A percentile compares a stretch with the other conserved stretches of the same genome.
These are phyloP conservation scores for Siniperca chuatsi DNA, from an alignment of 2,113 vertebrate species.

Conservation along the genomic window DNA sequence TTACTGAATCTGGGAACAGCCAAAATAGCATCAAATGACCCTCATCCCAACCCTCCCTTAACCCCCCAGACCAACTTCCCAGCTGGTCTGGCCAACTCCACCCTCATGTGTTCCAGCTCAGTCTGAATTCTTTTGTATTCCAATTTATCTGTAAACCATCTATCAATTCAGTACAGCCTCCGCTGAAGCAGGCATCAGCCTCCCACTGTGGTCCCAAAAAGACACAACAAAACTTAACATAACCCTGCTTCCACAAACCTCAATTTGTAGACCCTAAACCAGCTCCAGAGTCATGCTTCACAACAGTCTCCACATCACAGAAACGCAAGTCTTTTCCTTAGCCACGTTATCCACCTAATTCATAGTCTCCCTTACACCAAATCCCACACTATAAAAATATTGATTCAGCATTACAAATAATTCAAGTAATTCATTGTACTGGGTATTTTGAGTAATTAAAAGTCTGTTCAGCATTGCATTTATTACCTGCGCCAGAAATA, in stretches of 20 bases:
- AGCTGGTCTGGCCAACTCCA: slow-evolving; percentile 9
- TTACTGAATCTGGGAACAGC: slow-evolving; percentile 64
- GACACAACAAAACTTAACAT: background rate
- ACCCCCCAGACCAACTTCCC: slow-evolving; percentile 37
- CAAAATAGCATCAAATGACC: slow-evolving; percentile 72
- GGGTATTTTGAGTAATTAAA: slow-evolving; percentile 26
- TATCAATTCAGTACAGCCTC: slow-evolving; percentile 40
- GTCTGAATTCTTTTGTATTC: slow-evolving; percentile 56
- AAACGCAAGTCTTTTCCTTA: slow-evolving; percentile 17
- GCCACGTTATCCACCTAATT: slow-evolving; percentile 23
- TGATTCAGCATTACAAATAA: slow-evolving; percentile 34
- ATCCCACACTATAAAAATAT: slow-evolving; percentile 42
- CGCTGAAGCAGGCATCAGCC: slow-evolving; percentile 24
- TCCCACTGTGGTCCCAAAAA: slow-evolving; percentile 14
- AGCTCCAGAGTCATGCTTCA: slow-evolving; percentile 38
- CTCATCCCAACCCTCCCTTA: slow-evolving; percentile 30
- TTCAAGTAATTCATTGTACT: slow-evolving; percentile 30
- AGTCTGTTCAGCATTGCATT: background rate
- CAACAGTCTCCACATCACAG: slow-evolving; percentile 60
- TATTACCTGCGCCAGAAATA: slow-evolving; percentile 20
- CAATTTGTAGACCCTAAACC: slow-evolving; percentile 47
- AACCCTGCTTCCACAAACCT: slow-evolving; percentile 48
- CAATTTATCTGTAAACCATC: slow-evolving; percentile 59
- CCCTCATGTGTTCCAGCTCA: slow-evolving; percentile 26
- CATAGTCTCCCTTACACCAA: slow-evolving; percentile 26